These are phyloP conservation scores for Coilia nasus DNA, from an alignment of 2,797 vertebrate genomes.

Conservation along the genomic window DNA sequence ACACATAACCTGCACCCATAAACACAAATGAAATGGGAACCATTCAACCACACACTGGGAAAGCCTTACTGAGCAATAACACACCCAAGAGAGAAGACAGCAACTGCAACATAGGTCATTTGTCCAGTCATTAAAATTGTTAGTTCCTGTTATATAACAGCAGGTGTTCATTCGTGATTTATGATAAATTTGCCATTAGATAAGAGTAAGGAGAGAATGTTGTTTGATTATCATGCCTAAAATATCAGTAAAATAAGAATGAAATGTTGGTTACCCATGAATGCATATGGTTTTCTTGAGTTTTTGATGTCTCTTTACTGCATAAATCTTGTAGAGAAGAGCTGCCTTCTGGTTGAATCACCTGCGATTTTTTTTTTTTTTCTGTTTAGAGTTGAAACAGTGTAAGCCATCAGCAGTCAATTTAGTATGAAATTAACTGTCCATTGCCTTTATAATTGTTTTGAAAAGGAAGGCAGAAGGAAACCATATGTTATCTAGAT, in stretches of 20 bases:
- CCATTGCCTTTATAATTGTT: neutral
- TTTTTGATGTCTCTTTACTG: neutral
- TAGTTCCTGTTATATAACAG: neutral
- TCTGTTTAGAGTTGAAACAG: neutral
- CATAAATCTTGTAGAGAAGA: neutral
- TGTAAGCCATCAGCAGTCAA: neutral
- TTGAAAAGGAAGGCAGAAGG: constrained; percentile 7
- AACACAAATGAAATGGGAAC: constrained; percentile 39
- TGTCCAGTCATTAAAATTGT: neutral
- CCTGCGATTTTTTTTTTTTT: neutral
- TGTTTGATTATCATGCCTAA: neutral
- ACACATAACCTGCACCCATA: constrained; percentile 29
- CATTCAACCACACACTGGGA: neutral
- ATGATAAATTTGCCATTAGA: neutral
- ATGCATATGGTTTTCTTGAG: neutral
- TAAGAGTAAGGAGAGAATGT: neutral
- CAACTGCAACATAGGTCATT: neutral
- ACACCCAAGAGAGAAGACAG: neutral
- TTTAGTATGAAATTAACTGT: neutral
- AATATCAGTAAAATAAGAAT: neutral
- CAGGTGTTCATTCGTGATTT: neutral
- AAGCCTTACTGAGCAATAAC: neutral
- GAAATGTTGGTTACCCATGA: neutral
- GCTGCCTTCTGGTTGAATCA: neutral
- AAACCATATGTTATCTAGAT: constrained; percentile 22